phyloP scores from a whole-genome alignment of 2,888 invertebrate genomes.

The Lasioglossum pauxillum region DNA sequence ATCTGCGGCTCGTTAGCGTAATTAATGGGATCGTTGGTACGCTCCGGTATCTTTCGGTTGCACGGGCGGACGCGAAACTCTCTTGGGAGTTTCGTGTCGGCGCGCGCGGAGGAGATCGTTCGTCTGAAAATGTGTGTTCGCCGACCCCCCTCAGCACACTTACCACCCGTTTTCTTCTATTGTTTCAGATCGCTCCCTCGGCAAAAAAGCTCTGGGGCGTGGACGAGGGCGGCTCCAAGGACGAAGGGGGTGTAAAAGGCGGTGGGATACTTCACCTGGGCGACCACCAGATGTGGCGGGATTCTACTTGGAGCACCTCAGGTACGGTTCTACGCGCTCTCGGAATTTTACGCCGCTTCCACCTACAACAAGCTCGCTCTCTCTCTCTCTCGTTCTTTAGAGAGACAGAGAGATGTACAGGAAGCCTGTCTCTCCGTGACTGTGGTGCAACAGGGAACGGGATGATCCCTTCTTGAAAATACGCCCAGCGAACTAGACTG shows the following conservation, averaged over 20 bases:
- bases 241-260: conserved; percentile 90
- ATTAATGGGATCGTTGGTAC: conserved; percentile 48
- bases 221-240: conserved; percentile 85
- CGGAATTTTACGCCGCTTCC: not conserved
- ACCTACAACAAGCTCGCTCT: not conserved
- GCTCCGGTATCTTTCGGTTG: conserved; percentile 22
- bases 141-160: conserved; percentile 63
- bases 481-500: not conserved
- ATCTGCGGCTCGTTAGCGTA: conserved; percentile 45
- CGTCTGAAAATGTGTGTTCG: conserved; percentile 54
- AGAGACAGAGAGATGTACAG: not conserved
- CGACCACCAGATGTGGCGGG: conserved; percentile 96
- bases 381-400: too few relatives aligned
- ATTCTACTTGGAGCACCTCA: conserved; percentile 97
- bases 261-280: conserved; percentile 92
- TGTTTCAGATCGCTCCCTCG: conserved; percentile 94
- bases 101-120: not conserved
- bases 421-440: not conserved
- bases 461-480: not conserved
- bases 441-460: not conserved
- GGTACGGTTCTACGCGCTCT: conserved; percentile 85
- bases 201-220: conserved; percentile 96
- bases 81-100: conserved; percentile 53
- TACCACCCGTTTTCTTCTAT: conserved; percentile 72
- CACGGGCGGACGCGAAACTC: conserved; percentile 1